Percentiles rank a stretch among this genome's conserved stretches.
Evolutionary conservation across 2,113 vertebrate genomes (phyloP).

Genomic region (Salvelinus alpinus): DNA sequence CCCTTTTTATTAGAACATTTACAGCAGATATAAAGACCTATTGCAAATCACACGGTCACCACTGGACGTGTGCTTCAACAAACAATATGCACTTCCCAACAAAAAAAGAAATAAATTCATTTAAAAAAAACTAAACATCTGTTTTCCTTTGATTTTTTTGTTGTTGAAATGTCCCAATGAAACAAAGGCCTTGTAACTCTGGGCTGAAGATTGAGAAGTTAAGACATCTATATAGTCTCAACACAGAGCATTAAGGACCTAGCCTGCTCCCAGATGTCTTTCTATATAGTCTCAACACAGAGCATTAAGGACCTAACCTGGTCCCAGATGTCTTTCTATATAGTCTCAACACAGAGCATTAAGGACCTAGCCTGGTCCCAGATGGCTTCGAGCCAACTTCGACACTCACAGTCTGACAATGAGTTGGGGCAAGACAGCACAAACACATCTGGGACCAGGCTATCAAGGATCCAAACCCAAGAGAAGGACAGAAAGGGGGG

Average conservation of each 20-base stretch:
- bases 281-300: neutral
- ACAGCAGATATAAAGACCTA: constrained; percentile 78
- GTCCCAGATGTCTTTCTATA: no score
- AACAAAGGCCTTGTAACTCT: neutral
- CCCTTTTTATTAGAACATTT: constrained; percentile 75
- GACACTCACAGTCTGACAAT: no score
- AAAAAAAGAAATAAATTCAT: constrained; percentile 66
- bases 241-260: neutral
- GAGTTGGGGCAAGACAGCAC: no score
- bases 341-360: neutral
- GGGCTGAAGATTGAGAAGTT: neutral
- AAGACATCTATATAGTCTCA: neutral
- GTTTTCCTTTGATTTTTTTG: constrained; percentile 7
- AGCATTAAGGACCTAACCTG: neutral
- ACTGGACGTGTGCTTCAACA: constrained; percentile 59
- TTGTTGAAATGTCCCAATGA: neutral
- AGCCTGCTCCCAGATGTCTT: no score
- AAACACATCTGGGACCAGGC: no score
- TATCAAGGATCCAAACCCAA: no score
- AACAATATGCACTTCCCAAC: constrained; percentile 48
- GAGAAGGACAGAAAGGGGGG: no score
- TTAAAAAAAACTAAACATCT: constrained; percentile 15
- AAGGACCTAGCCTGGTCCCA: no score
- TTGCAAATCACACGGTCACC: constrained; percentile 70
- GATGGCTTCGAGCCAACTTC: neutral